phyloP scores from a whole-genome alignment of 2,113 vertebrate genomes.

The Oreochromis spilurus region DNA sequence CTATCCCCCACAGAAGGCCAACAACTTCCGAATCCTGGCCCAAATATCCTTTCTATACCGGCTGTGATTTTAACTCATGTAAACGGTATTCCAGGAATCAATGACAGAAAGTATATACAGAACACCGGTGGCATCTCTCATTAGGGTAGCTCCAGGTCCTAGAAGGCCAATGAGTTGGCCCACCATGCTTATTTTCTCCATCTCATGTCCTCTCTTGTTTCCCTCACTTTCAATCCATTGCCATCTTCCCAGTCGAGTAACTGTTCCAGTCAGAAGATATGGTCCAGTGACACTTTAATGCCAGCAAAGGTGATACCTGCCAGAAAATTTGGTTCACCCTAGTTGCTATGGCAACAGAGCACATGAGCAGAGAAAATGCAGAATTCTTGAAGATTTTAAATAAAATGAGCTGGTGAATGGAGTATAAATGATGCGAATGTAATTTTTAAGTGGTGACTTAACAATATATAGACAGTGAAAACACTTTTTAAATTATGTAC shows the following conservation, averaged over 20 bases:
- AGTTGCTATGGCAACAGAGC: constrained; percentile 82
- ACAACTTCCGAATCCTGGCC: neutral
- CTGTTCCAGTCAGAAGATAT: constrained; percentile 7
- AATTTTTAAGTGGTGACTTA: neutral
- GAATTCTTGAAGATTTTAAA: neutral
- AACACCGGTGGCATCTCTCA: constrained; percentile 24
- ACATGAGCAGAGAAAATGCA: constrained; percentile 25
- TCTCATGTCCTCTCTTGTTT: neutral
- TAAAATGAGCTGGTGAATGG: neutral
- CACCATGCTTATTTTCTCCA: neutral
- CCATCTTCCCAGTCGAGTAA: constrained; percentile 6
- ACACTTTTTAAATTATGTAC: neutral
- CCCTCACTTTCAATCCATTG: neutral
- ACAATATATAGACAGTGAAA: neutral
- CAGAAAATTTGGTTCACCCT: constrained; percentile 73
- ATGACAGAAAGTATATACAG: neutral
- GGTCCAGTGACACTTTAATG: constrained; percentile 48
- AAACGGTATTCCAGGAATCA: neutral
- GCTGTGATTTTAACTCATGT: neutral
- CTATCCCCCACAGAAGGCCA: neutral
- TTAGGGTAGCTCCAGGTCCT: neutral
- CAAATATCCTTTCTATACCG: neutral
- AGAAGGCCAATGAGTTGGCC: neutral
- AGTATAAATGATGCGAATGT: neutral
- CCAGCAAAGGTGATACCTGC: constrained; percentile 83